A percentile compares a stretch with the other conserved stretches of the same genome.
Conservation (phyloP, 2,113 vertebrate genomes). For the Mormyrus lacerda region DNA sequence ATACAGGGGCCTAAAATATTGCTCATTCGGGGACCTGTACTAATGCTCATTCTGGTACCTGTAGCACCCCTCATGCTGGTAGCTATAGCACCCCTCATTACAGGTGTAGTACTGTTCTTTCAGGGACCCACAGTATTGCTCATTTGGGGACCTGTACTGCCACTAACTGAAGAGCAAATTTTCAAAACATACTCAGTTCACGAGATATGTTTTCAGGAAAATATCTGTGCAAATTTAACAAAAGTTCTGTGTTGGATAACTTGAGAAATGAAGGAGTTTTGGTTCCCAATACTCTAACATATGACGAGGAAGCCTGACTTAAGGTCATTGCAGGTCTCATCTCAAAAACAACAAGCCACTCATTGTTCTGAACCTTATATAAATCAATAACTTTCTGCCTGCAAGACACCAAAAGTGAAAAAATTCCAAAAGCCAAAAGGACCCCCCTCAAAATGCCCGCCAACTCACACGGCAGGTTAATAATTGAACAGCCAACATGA, state of each 20-base stretch:
- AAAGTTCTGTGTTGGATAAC: neutral
- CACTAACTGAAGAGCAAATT: neutral
- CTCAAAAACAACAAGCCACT: neutral
- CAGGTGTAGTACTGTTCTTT: neutral
- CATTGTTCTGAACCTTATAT: neutral
- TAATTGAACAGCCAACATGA: neutral
- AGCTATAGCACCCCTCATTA: neutral
- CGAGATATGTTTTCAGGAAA: neutral
- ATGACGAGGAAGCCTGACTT: neutral
- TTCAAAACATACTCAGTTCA: neutral
- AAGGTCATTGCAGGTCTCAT: neutral
- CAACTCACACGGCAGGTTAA: neutral
- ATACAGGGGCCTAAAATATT: neutral
- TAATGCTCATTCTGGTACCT: neutral
- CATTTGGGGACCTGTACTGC: neutral
- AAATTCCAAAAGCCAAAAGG: neutral
- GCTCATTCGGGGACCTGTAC: neutral
- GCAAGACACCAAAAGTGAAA: neutral
- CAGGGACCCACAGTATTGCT: neutral
- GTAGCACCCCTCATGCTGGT: neutral
- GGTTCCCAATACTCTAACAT: neutral
- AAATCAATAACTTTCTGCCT: neutral
- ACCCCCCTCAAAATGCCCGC: neutral
- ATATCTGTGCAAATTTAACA: neutral
- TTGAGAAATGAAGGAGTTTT: neutral